phyloP scores from a whole-genome alignment of 2,888 invertebrate species.

The Drosophila neonasuta region DNA sequence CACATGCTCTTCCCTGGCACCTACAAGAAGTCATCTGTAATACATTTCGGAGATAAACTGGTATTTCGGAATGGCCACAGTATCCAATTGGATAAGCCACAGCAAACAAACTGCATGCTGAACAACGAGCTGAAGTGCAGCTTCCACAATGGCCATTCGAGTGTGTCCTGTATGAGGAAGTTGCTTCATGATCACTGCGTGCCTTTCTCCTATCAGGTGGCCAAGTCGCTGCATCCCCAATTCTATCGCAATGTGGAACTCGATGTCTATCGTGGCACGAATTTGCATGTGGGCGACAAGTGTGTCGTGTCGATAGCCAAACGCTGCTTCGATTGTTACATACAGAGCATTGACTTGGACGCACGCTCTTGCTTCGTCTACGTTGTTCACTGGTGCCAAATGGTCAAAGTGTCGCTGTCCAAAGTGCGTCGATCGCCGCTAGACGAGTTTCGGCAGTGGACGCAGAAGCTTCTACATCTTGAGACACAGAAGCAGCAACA shows the following conservation, averaged over 20 bases:
- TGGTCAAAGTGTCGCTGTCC: not conserved
- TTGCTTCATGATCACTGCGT: not conserved
- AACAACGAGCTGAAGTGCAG: not conserved
- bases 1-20: not conserved
- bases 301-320: not conserved
- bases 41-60: not conserved
- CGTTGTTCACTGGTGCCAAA: not conserved
- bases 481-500: not conserved
- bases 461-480: too few relatives aligned
- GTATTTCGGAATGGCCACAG: conserved; percentile 63
- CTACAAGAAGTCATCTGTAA: not conserved
- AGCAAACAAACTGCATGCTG: conserved; percentile 78
- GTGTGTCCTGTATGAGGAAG: not conserved
- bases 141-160: not conserved
- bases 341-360: not conserved
- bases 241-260: conserved; percentile 96
- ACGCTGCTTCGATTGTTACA: not conserved
- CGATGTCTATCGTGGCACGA: conserved; percentile 88
- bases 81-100: conserved; percentile 81
- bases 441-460: not conserved
- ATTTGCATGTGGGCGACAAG: conserved; percentile 9
- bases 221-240: conserved; percentile 93
- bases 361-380: not conserved
- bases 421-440: conserved; percentile 6
- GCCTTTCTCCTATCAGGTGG: conserved; percentile 94